phyloP scores from a whole-genome alignment of 2,113 vertebrate species.

The Mus pahari region DNA sequence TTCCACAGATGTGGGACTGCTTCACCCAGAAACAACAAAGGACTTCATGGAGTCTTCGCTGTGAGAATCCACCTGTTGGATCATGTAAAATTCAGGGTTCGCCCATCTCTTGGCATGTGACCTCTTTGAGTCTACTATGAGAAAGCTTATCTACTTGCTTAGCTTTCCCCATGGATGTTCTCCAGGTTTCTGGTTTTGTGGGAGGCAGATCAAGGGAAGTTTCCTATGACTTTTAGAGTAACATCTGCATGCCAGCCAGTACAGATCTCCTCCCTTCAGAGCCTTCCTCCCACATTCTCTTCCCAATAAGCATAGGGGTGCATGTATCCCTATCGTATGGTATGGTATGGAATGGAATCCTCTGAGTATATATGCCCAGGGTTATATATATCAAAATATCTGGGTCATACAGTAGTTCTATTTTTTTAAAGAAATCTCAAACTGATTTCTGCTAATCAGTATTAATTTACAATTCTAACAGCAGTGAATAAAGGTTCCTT shows the following conservation, averaged over 20 bases:
- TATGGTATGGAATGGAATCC: not conserved
- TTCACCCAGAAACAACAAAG: not conserved
- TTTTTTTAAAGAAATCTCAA: not conserved
- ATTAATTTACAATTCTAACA: not conserved
- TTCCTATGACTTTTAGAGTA: not conserved
- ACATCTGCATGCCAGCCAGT: not conserved
- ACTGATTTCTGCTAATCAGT: not conserved
- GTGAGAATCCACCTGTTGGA: conserved; percentile 3
- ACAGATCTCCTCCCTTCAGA: not conserved
- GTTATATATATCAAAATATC: not conserved
- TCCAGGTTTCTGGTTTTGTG: not conserved
- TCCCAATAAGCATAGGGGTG: not conserved
- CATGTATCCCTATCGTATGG: not conserved
- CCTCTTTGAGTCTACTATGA: not conserved
- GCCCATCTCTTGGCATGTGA: not conserved
- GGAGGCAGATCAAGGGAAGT: not conserved
- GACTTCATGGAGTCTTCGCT: not conserved
- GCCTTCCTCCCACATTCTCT: not conserved
- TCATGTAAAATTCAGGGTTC: not conserved
- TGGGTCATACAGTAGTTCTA: not conserved
- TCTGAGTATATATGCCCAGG: not conserved
- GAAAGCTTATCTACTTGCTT: not conserved
- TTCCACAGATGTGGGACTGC: not conserved
- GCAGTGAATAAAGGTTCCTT: not conserved
- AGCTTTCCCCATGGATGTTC: not conserved